phyloP scores from a whole-genome alignment of 2,113 vertebrate species.

The Clarias magur region DNA sequence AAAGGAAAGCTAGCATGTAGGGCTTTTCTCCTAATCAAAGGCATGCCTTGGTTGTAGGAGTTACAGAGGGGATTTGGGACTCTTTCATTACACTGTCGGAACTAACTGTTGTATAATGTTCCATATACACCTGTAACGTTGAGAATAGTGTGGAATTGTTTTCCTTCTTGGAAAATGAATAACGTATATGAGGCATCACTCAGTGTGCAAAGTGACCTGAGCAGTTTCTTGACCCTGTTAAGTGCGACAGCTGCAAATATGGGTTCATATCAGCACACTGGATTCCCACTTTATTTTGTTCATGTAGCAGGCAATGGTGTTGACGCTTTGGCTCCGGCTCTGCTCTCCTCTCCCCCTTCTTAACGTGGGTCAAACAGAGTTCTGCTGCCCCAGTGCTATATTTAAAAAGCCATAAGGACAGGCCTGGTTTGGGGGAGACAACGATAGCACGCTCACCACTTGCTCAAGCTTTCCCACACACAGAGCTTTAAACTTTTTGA shows the following conservation, averaged over 20 bases:
- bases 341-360: conserved; percentile 25
- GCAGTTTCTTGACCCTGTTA: not conserved
- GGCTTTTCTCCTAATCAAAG: no score
- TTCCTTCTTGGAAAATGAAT: not conserved
- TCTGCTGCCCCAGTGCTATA: conserved; percentile 65
- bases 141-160: not conserved
- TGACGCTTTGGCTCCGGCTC: not conserved
- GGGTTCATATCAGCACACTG: not conserved
- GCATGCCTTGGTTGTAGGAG: no score
- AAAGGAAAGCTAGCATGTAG: no score
- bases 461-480: not conserved
- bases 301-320: not conserved
- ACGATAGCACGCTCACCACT: not conserved
- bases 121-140: not conserved
- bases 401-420: conserved; percentile 66
- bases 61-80: no score
- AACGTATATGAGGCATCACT: not conserved
- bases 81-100: no score
- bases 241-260: no score
- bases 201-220: not conserved
- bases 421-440: conserved; percentile 32
- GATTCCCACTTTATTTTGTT: conserved; percentile 8
- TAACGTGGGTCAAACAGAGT: conserved; percentile 62
- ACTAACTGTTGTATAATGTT: not conserved
- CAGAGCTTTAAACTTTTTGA: not conserved